These are phyloP conservation scores for Aspidiotus destructor DNA, from an alignment of 2,888 invertebrate species.

Conservation along the genomic window DNA sequence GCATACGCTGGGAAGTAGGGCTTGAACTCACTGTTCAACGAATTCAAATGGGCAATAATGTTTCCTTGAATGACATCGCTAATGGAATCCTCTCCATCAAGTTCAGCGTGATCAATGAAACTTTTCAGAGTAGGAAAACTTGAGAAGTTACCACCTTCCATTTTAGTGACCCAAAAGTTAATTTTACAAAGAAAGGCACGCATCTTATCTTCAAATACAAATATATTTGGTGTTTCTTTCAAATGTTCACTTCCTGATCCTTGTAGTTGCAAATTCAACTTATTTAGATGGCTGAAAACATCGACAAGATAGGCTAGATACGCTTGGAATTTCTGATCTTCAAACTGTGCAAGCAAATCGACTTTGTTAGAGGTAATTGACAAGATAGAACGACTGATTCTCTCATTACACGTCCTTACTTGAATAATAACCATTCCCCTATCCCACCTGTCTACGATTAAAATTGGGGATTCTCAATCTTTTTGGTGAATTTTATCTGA, in stretches of 20 bases:
- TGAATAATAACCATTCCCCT: too few relatives aligned
- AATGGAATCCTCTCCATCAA: background rate
- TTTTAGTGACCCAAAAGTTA: background rate
- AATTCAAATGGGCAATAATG: too few relatives aligned
- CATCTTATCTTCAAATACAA: background rate
- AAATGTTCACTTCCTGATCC: background rate
- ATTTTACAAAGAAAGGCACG: conserved; percentile 1
- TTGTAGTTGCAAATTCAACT: background rate
- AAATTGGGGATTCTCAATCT: too few relatives aligned
- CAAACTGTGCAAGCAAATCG: background rate
- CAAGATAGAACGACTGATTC: too few relatives aligned
- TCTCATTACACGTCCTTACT: too few relatives aligned
- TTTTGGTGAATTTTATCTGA: too few relatives aligned
- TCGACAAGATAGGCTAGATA: background rate
- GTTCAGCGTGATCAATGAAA: background rate
- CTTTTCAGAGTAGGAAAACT: background rate
- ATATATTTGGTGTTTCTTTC: background rate
- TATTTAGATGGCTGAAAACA: background rate
- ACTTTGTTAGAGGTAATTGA: too few relatives aligned
- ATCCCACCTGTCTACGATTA: too few relatives aligned
- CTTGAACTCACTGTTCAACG: too few relatives aligned
- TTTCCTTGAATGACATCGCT: too few relatives aligned
- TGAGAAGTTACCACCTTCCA: background rate
- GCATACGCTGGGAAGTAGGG: too few relatives aligned
- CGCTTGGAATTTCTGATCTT: background rate